Evolutionary conservation across 2,888 invertebrate genomes (phyloP).

Genomic region (Drosophila lutescens): DNA sequence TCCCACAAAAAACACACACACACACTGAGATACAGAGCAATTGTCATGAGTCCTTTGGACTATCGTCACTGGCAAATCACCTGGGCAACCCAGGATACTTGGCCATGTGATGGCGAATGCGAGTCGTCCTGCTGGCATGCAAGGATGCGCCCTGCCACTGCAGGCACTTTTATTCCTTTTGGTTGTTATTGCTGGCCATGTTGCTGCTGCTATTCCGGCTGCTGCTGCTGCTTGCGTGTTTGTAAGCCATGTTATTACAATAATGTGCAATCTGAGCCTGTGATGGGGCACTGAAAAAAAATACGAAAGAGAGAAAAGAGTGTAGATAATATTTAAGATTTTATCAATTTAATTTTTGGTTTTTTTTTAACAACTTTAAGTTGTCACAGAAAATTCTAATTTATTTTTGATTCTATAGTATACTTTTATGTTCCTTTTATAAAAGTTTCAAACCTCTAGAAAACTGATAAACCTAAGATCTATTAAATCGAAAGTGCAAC

Average conservation of each 20-base stretch:
- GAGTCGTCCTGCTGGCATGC: conserved; percentile 11
- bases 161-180: conserved; percentile 48
- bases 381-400: too few species aligned
- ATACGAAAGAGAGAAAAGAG: background rate
- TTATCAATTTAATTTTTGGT: too few species aligned
- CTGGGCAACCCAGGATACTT: conserved; percentile 54
- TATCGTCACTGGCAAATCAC: conserved; percentile 65
- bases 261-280: conserved; percentile 58
- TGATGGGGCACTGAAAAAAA: conserved; percentile 14
- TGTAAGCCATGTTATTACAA: conserved; percentile 77
- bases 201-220: conserved; percentile 37
- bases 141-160: conserved; percentile 50
- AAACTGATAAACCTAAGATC: too few species aligned
- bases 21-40: conserved; percentile 33
- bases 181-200: conserved; percentile 40
- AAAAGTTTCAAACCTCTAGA: too few species aligned
- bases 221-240: conserved; percentile 59
- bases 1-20: conserved; percentile 20
- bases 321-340: background rate
- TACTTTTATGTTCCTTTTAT: too few species aligned
- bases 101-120: background rate
- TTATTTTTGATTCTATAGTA: too few species aligned
- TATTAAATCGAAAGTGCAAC: too few species aligned
- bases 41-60: conserved; percentile 59
- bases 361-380: too few species aligned